Base-by-base conservation (phyloP, 2,113 vertebrate species). In the Clarias batrachus region DNA sequence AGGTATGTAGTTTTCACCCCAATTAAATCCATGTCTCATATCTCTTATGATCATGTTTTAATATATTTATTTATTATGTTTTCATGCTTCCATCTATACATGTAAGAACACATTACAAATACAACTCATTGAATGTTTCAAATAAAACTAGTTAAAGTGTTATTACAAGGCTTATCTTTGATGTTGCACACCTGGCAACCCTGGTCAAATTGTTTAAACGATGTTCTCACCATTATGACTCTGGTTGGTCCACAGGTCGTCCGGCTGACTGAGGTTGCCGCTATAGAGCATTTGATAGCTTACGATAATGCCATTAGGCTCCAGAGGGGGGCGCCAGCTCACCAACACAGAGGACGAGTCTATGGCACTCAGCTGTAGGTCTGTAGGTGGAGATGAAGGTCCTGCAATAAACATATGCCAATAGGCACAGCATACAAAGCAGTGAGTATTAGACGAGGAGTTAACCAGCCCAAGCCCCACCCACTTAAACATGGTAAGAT, bases 321-420 rank as follows among this genome's bases (percentile, higher is more conserved):
- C 98, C 1, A 94, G 91, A 0, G 98, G 98, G 48, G 97, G 98
- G 84, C 96, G 97, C 98, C 98, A 99, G 93, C 95, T 97, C 90
- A 97, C 95, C 93, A 97, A 94, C 13, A 99, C 97, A 0, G 97
- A 96, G 0, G 96, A 97, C 0, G 97, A 96, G 65, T 97, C 96
- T 90, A 98, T 91, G 0, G 96, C 94, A 48, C 95, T 97, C 92
- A 99, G 93, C 89, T 96, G 94, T 89, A 99, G 93, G 90, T 98
- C 97, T 0, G 96, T 95, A 0, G 98, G 98, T 86, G 98, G 96
- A 0, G 97, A 96, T 0, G 96, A 97, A 14, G 98, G 98, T 86
- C 96, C 98, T 99, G 92, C 7, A 87, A 83, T 16, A 77, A 56
- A 80, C 62, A 57, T 62, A 76, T 27, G 76, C 33, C 62, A 83